Conservation (phyloP, 2,888 invertebrate genomes). For the Nemurella pictetii region DNA sequence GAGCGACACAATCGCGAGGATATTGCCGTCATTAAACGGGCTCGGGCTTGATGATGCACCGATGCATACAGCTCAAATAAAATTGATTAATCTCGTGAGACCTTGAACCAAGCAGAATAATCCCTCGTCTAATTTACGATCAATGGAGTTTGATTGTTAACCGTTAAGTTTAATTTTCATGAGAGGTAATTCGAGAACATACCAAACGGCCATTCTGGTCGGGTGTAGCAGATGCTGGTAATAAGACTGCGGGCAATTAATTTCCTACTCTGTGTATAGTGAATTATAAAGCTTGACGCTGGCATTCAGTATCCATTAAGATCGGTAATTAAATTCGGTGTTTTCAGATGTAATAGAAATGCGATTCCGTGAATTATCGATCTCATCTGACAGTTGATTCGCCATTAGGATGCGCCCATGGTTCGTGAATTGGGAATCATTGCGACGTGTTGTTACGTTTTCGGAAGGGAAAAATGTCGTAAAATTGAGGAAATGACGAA, state of each 20-base stretch:
- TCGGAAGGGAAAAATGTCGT: too few species aligned
- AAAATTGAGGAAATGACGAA: too few species aligned
- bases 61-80: neutral
- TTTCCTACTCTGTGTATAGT: neutral
- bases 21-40: neutral
- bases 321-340: neutral
- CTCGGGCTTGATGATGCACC: neutral
- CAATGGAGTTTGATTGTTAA: neutral
- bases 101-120: neutral
- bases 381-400: neutral
- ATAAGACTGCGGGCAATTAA: neutral
- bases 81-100: neutral
- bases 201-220: neutral
- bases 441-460: too few species aligned
- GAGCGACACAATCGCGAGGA: neutral
- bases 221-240: neutral
- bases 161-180: neutral
- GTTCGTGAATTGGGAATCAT: too few species aligned
- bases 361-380: neutral
- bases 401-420: too few species aligned
- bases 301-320: neutral
- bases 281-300: neutral
- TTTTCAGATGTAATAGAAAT: neutral
- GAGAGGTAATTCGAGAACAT: neutral
- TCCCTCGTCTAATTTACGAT: neutral